Conservation (phyloP, 2,888 invertebrate species). For the Lasius fuliginosus region DNA sequence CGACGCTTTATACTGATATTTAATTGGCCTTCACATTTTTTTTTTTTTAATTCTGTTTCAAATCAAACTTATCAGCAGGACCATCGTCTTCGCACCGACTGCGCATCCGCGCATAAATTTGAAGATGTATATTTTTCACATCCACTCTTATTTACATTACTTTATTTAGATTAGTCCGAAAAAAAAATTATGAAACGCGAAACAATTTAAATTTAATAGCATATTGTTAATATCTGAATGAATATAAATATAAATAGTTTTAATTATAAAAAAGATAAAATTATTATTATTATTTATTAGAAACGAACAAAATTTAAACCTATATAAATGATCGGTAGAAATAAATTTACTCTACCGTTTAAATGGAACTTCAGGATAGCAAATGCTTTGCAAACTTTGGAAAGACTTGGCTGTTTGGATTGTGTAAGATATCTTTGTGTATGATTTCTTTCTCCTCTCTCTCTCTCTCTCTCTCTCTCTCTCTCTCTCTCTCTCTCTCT, state of each 20-base stretch:
- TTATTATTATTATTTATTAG: not conserved
- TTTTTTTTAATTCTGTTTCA: not conserved
- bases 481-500: slow-evolving; percentile 39
- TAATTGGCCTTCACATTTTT: not conserved
- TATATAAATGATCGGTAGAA: no score
- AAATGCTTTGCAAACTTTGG: not conserved
- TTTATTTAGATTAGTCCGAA: not conserved
- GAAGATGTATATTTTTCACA: not conserved
- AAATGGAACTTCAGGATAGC: not conserved
- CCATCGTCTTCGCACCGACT: not conserved
- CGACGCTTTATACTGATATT: not conserved
- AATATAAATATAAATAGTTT: not conserved
- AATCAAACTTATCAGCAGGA: not conserved
- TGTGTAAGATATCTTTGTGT: slow-evolving; percentile 41
- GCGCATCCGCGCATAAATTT: not conserved
- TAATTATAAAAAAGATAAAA: not conserved
- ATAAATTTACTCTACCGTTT: not conserved
- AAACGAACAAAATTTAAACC: not conserved
- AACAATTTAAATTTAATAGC: not conserved
- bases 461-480: slow-evolving; percentile 21
- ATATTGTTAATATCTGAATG: not conserved
- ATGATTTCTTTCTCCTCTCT: slow-evolving; percentile 12
- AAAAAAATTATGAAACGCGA: not conserved
- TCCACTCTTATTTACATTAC: not conserved
- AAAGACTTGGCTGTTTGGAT: not conserved